Evolutionary conservation across 2,113 vertebrate genomes (phyloP).

Genomic region (Australoheros scitulus): DNA sequence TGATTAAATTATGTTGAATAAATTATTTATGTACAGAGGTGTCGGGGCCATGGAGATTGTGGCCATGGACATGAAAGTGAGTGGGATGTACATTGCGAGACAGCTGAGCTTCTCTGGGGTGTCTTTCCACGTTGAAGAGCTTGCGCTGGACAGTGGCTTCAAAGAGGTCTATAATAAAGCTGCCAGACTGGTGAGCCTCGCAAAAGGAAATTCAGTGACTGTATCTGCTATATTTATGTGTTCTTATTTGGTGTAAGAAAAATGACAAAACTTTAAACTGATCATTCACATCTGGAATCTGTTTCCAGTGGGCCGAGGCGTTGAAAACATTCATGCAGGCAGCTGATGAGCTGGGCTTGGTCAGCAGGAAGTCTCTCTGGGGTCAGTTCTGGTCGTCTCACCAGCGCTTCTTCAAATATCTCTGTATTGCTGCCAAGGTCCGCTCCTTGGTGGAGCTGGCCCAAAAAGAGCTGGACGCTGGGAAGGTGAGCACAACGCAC

Average conservation of each 20-base stretch:
- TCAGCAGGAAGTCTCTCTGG: constrained; percentile 95
- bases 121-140: constrained; percentile 96
- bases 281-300: not conserved
- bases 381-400: constrained; percentile 99
- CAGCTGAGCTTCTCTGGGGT: constrained; percentile 98
- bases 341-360: constrained; percentile 89
- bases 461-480: constrained; percentile 85
- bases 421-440: constrained; percentile 96
- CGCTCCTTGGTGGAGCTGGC: constrained; percentile 92
- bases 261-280: not conserved
- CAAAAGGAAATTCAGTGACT: not conserved
- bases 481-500: constrained; percentile 83
- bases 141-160: constrained; percentile 87
- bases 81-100: constrained; percentile 98
- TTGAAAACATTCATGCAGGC: constrained; percentile 90
- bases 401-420: constrained; percentile 99
- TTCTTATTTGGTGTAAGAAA: not conserved
- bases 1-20: constrained; percentile 12
- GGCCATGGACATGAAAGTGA: constrained; percentile 99
- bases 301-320: constrained; percentile 93
- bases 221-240: not conserved
- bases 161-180: constrained; percentile 93
- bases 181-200: constrained; percentile 89
- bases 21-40: constrained; percentile 80
- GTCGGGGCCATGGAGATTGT: constrained; percentile 99